Evolutionary conservation across 2,888 invertebrate species (phyloP).

Genomic region (Tetranychus piercei): DNA sequence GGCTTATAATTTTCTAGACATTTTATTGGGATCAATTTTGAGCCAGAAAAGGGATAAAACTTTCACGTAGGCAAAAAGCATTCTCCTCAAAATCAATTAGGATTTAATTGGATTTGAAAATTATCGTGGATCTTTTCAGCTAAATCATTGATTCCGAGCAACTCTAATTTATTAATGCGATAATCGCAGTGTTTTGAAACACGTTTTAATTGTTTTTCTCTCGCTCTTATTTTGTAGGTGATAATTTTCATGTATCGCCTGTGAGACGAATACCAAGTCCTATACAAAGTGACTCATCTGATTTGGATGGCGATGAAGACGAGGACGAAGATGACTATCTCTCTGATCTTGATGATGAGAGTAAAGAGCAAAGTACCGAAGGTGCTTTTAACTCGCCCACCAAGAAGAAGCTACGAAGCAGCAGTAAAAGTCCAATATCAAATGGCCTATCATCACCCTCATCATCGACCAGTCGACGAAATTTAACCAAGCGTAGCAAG

Average conservation of each 20-base stretch:
- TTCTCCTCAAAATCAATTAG: too few species aligned
- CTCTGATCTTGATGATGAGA: slow-evolving; percentile 1
- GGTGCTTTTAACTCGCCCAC: background rate
- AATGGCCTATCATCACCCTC: background rate
- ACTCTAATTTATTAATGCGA: too few species aligned
- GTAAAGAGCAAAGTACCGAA: background rate
- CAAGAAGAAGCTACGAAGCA: slow-evolving; percentile 3
- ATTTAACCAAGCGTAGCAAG: slow-evolving; percentile 18
- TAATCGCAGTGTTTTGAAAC: too few species aligned
- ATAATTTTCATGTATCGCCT: slow-evolving; percentile 9
- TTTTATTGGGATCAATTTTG: too few species aligned
- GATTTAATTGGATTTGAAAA: too few species aligned
- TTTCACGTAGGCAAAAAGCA: too few species aligned
- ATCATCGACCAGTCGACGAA: background rate
- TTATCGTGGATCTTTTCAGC: too few species aligned
- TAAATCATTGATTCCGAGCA: too few species aligned
- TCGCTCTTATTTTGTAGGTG: background rate
- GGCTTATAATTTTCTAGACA: too few species aligned
- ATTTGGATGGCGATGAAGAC: slow-evolving; percentile 25
- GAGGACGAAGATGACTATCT: slow-evolving; percentile 11
- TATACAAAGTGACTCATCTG: slow-evolving; percentile 30
- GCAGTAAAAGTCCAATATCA: slow-evolving; percentile 15
- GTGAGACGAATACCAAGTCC: slow-evolving; percentile 27
- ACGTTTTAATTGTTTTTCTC: background rate
- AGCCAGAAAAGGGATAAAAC: too few species aligned